Evolutionary conservation across 2,888 invertebrate species (phyloP), one percentile per base, ranked within the genome.

Genomic region (Protophormia terraenovae): DNA sequence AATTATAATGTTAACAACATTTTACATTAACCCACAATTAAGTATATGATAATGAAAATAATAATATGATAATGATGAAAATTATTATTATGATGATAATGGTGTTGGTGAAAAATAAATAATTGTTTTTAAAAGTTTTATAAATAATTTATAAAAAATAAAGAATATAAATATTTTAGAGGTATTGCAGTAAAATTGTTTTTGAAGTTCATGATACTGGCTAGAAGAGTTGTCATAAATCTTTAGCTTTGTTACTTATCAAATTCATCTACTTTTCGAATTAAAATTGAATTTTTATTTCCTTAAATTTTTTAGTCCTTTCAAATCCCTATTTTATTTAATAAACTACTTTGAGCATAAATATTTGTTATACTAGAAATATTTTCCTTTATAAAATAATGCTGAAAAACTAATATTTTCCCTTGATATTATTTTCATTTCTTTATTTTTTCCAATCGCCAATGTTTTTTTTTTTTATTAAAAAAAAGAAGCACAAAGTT

Each of bases 1-100:
- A 87, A 83, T 87, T 87, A 87, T 86, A 80, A 84, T 53, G 69
- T 87, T 87, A 86, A 87, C 84, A 87, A 77, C 78, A 75, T 75
- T 80, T 76, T 75, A 86, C 83, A 87, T 87, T 84, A 86, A 87
- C 85, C 82, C 82, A 78, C 84, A 86, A 82, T 86, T 87, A 86
- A 78, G 85, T 73, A 29, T 73, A 85, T 14, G 64, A n/a, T 8
- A 19, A 62, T 41, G 41, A 77, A 4, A n/a, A n/a, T n/a, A n/a
- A n/a, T n/a, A n/a, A n/a, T n/a, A n/a, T n/a, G 5, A 22, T 38
- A 64, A 66, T 41, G 60, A 58, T 72, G 27, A 45, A 19, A 45
- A 41, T 55, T 19, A 67, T 24, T 27, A 64, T 64, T 58, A 53
- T 64, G 32, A 19, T 50, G 32, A 19, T 50, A 55, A 45, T 35